A percentile compares a stretch with the other conserved stretches of the same genome.
phyloP scores from a whole-genome alignment of 2,888 invertebrate species.

The Orthonychiurus folsomi region DNA sequence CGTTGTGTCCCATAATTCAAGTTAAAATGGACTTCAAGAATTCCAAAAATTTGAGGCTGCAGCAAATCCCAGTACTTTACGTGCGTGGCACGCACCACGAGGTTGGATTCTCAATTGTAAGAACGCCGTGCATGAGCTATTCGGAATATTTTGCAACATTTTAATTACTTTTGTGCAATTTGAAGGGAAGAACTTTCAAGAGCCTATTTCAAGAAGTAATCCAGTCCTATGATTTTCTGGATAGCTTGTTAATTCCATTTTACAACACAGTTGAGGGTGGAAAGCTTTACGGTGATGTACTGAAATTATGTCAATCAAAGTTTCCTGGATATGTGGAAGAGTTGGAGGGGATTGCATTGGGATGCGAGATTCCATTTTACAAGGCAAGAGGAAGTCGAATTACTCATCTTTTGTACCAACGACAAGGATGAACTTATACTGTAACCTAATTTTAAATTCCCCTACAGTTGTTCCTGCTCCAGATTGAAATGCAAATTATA shows the following conservation, averaged over 20 bases:
- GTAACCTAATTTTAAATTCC: neutral
- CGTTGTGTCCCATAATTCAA: too few species aligned
- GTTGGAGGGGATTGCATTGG: slow-evolving; percentile 73
- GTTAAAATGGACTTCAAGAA: too few species aligned
- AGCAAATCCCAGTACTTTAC: slow-evolving; percentile 64
- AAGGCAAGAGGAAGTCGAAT: too few species aligned
- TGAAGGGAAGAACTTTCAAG: neutral
- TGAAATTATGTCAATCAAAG: slow-evolving; percentile 57
- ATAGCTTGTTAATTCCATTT: slow-evolving; percentile 54
- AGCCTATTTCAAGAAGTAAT: neutral
- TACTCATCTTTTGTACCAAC: too few species aligned
- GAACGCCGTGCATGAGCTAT: too few species aligned
- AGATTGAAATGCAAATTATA: too few species aligned
- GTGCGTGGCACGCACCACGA: slow-evolving; percentile 74
- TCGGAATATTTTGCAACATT: too few species aligned
- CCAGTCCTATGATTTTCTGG: neutral
- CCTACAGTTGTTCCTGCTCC: slow-evolving; percentile 56
- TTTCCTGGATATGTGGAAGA: slow-evolving; percentile 77
- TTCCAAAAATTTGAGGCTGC: neutral
- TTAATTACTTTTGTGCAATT: neutral
- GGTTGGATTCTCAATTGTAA: slow-evolving; percentile 76
- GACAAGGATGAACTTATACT: too few species aligned
- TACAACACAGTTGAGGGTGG: slow-evolving; percentile 63
- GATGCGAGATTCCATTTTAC: slow-evolving; percentile 70
- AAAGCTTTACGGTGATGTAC: slow-evolving; percentile 63